Evolutionary conservation across 2,113 vertebrate species (phyloP).

Genomic region (Gorsachius goisagi): DNA sequence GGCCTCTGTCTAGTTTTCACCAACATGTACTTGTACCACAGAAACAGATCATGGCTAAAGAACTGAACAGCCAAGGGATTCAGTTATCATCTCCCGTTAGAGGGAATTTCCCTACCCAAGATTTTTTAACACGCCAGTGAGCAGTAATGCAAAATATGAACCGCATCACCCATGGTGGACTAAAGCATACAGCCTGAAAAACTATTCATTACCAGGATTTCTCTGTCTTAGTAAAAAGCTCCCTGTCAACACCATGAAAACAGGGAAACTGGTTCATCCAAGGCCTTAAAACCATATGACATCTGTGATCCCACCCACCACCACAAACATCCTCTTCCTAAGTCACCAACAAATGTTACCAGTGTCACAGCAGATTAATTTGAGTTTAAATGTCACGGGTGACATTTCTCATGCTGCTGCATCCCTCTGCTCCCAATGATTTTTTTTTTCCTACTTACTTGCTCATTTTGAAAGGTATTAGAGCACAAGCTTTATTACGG

Average conservation of each 20-base stretch:
- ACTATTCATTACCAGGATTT: background rate
- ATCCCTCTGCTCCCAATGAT: background rate
- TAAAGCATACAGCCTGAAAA: background rate
- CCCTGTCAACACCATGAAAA: background rate
- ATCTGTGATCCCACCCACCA: background rate
- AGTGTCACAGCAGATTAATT: slow-evolving; percentile 42
- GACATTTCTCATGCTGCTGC: background rate
- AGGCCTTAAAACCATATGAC: background rate
- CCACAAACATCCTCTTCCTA: background rate
- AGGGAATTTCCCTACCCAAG: background rate
- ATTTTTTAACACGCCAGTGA: background rate
- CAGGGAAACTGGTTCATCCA: background rate
- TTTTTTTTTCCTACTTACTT: background rate
- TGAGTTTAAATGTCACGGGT: slow-evolving; percentile 25
- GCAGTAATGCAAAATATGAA: background rate
- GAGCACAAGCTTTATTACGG: background rate
- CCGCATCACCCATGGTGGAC: background rate
- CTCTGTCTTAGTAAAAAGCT: background rate
- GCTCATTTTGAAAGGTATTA: background rate
- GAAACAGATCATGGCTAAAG: background rate
- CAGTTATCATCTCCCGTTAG: background rate
- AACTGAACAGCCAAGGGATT: background rate
- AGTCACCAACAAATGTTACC: slow-evolving; percentile 32
- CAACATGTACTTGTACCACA: background rate
- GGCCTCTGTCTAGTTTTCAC: background rate